These are phyloP conservation scores for Notothenia coriiceps DNA, from an alignment of 2,113 vertebrate species.

Conservation along the genomic window DNA sequence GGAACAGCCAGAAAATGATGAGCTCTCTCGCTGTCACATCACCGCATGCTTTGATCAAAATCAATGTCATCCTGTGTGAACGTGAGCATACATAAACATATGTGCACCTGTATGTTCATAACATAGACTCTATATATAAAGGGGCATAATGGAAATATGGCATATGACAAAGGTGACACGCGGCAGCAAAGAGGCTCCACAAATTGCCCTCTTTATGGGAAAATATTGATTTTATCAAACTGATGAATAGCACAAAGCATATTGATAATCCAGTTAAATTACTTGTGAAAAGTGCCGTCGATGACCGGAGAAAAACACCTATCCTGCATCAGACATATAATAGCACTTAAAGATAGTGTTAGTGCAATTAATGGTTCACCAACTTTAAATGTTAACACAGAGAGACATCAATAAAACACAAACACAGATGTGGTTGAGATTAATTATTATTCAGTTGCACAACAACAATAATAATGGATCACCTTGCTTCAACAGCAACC, in stretches of 20 bases:
- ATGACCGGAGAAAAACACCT: slow-evolving; percentile 29
- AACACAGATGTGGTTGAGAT: too few relatives aligned
- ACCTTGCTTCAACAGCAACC: too few relatives aligned
- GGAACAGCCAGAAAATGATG: slow-evolving; percentile 47
- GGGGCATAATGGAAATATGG: not conserved
- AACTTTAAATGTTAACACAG: too few relatives aligned
- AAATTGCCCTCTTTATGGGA: slow-evolving; percentile 44
- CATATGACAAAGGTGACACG: slow-evolving; percentile 22
- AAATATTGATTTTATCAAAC: slow-evolving; percentile 61
- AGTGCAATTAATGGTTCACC: too few relatives aligned
- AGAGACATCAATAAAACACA: too few relatives aligned
- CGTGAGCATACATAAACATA: slow-evolving; percentile 7
- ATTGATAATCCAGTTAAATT: slow-evolving; percentile 64
- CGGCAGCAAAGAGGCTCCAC: slow-evolving; percentile 20
- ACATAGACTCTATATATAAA: too few relatives aligned
- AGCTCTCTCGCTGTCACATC: slow-evolving; percentile 14
- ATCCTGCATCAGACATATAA: slow-evolving; percentile 10
- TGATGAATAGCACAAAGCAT: slow-evolving; percentile 19
- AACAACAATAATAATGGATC: too few relatives aligned
- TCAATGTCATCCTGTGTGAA: not conserved
- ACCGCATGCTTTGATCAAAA: slow-evolving; percentile 18
- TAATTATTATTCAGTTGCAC: too few relatives aligned
- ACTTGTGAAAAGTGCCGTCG: slow-evolving; percentile 47
- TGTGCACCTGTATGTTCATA: not conserved
- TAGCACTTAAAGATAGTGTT: slow-evolving; percentile 35